phyloP scores from a whole-genome alignment of 2,888 invertebrate species.

The Plutella xylostella region DNA sequence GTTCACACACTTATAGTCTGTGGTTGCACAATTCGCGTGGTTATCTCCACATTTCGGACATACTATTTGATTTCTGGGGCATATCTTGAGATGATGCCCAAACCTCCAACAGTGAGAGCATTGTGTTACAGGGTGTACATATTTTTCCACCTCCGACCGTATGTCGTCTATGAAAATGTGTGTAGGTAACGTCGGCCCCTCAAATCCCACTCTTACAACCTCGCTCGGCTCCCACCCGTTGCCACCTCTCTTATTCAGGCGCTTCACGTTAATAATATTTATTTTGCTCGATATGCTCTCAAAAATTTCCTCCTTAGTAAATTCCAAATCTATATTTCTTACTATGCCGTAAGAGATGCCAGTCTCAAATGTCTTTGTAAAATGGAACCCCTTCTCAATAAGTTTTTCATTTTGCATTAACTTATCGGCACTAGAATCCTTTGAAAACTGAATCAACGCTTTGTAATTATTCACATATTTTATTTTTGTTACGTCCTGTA shows the following conservation, averaged over 20 bases:
- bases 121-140: constrained; percentile 18
- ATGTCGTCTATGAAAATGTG: not conserved
- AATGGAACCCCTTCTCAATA: too few relatives aligned
- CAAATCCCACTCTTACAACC: constrained; percentile 1
- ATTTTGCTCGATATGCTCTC: not conserved
- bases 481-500: too few relatives aligned
- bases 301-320: constrained; percentile 10
- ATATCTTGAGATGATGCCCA: constrained; percentile 12
- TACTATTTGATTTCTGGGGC: constrained; percentile 7
- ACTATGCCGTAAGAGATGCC: constrained; percentile 15
- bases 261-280: constrained; percentile 8
- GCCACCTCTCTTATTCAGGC: constrained; percentile 7
- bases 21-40: not conserved
- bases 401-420: too few relatives aligned
- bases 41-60: not conserved
- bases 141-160: constrained; percentile 2
- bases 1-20: not conserved
- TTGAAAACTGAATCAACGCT: too few relatives aligned
- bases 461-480: too few relatives aligned
- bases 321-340: constrained; percentile 12
- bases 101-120: constrained; percentile 10
- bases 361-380: not conserved
- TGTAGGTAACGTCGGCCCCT: not conserved
- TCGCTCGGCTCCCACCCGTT: constrained; percentile 5
- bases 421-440: too few relatives aligned